Evolutionary conservation across 2,888 invertebrate species (phyloP), one percentile per base, ranked within the genome.

Genomic region (Scaptomyza polygonia): DNA sequence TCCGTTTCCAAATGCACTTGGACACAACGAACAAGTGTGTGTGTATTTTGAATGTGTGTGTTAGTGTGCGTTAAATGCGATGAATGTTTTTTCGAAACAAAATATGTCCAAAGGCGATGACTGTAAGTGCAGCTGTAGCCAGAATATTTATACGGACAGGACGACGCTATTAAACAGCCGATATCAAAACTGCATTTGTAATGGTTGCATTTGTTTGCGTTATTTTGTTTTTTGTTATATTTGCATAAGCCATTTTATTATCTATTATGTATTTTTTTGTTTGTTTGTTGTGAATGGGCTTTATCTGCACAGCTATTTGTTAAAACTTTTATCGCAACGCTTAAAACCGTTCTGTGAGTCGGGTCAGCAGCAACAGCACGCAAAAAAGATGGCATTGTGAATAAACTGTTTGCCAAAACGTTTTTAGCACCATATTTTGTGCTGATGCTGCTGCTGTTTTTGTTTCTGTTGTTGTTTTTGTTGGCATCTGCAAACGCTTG

Each of bases 271-370:
- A n/a, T 59, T 30, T 45, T 43, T 18, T 40, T 56, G 44, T 12
- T 58, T n/a, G n/a, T 30, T 12, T 42, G 39, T 14, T 32, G 47
- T 52, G 34, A 27, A 57, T 54, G 59, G 67, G 67, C 69, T 78
- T 83, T 86, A 87, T 87, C 87, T 73, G 66, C 69, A 53, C 61
- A 77, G 76, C 77, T 77, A 88, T 88, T 87, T 88, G 87, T 84
- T 84, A 80, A 81, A 88, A 82, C 77, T 86, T 87, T 87, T 82
- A 88, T 88, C 86, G 79, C 69, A 70, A 63, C 79, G 79, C 63
- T 83, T 79, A 76, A 85, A 77, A 59, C 65, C 59, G 52, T 58
- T 54, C 54, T 57, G 39, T 32, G 44, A 45, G 56, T 49, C 65
- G 54, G 43, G 51, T 47, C 61, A 68, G 63, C 53, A 62, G 16